These are phyloP conservation scores for Drosophila ficusphila DNA, from an alignment of 1,140 invertebrate genomes.

Conservation along the genomic window DNA sequence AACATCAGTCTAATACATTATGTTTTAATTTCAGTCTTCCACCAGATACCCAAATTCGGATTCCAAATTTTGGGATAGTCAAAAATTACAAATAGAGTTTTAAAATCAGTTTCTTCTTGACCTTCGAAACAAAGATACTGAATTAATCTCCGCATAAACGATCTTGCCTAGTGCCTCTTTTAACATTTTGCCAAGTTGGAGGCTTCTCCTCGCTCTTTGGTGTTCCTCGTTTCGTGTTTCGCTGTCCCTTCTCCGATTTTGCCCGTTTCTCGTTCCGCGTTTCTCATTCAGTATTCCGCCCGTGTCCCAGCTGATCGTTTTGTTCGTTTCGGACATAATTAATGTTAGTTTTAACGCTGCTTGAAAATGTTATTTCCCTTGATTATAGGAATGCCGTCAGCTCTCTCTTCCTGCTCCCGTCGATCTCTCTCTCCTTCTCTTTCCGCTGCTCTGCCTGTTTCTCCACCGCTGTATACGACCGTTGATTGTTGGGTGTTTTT, in stretches of 20 bases:
- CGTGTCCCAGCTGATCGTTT: constrained; percentile 55
- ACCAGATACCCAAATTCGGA: too few relatives aligned
- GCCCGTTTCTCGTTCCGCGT: background rate
- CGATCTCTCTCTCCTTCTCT: constrained; percentile 4
- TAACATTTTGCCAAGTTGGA: constrained; percentile 2
- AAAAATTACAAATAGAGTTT: too few relatives aligned
- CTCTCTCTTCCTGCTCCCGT: constrained; percentile 8
- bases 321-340: constrained; percentile 84
- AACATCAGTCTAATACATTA: too few relatives aligned
- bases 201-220: background rate
- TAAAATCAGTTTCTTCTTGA: too few relatives aligned
- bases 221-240: background rate
- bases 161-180: constrained; percentile 5
- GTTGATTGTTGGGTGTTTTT: constrained; percentile 71
- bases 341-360: constrained; percentile 84
- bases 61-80: too few relatives aligned
- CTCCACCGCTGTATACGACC: constrained; percentile 69
- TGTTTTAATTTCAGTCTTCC: too few relatives aligned
- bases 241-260: background rate
- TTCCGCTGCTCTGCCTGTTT: constrained; percentile 34
- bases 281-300: constrained; percentile 7
- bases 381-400: constrained; percentile 76
- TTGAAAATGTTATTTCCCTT: constrained; percentile 84
- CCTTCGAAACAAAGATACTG: too few relatives aligned
- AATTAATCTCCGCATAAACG: background rate